Percentiles rank a stretch among this genome's conserved stretches.
Evolutionary conservation across 2,797 vertebrate genomes (phyloP).

Genomic region (Karalla daura): DNA sequence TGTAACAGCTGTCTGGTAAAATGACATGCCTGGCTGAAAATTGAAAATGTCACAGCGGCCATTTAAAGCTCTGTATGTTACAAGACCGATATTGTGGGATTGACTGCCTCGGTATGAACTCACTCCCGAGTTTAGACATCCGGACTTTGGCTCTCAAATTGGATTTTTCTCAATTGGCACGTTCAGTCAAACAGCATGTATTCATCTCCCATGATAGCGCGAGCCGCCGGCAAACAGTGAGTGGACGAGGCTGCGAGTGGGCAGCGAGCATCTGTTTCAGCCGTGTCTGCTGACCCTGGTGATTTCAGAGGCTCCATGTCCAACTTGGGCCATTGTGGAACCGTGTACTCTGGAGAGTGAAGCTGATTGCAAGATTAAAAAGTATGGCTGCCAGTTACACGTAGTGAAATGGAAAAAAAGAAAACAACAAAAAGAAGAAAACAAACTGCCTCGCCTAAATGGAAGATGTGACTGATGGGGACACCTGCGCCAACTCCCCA

Average conservation of each 20-base stretch:
- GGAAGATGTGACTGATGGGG: conserved; percentile 8
- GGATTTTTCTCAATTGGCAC: conserved; percentile 54
- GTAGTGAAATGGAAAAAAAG: too few species aligned
- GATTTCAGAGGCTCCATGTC: conserved; percentile 31
- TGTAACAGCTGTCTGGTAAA: conserved; percentile 57
- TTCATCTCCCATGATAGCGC: conserved; percentile 42
- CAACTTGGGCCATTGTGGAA: conserved; percentile 22
- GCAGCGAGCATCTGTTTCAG: conserved; percentile 50
- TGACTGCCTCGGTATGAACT: conserved; percentile 48
- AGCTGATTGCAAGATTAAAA: conserved; percentile 35
- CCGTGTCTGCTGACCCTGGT: conserved; percentile 37
- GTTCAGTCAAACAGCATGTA: conserved; percentile 42
- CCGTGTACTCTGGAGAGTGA: conserved; percentile 17
- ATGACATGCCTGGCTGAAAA: conserved; percentile 54
- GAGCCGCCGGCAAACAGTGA: conserved; percentile 20
- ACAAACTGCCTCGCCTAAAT: background rate
- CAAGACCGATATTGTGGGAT: conserved; percentile 42
- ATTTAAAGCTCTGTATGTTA: conserved; percentile 55
- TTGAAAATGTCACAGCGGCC: conserved; percentile 55
- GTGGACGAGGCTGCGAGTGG: conserved; percentile 25
- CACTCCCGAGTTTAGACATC: conserved; percentile 50
- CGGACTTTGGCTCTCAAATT: conserved; percentile 56
- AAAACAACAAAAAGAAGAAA: too few species aligned
- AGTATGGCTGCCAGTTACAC: conserved; percentile 14
- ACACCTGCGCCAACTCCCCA: background rate